These are phyloP conservation scores for Scomber colias DNA, from an alignment of 2,113 vertebrate genomes.

Conservation along the genomic window DNA sequence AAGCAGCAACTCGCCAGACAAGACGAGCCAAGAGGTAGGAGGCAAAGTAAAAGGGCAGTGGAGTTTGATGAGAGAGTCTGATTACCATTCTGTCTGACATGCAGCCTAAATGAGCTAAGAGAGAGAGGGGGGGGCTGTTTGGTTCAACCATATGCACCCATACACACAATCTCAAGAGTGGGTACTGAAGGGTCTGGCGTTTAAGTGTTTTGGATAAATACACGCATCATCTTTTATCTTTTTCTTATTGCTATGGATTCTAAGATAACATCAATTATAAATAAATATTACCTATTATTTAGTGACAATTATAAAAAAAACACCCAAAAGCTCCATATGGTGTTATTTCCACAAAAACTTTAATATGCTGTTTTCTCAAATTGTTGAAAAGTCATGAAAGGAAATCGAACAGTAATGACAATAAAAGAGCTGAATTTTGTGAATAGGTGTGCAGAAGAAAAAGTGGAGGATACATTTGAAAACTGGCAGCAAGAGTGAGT, in stretches of 20 bases:
- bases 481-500: neutral
- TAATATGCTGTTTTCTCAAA: neutral
- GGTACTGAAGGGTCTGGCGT: conserved; percentile 15
- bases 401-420: too few species aligned
- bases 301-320: too few species aligned
- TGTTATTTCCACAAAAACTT: neutral
- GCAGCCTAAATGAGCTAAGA: conserved; percentile 50
- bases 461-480: neutral
- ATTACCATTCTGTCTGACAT: conserved; percentile 65
- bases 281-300: too few species aligned
- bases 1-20: conserved; percentile 55
- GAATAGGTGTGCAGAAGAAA: neutral
- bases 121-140: conserved; percentile 9
- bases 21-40: conserved; percentile 54
- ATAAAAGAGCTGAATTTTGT: neutral
- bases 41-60: conserved; percentile 55
- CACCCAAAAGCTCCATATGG: too few species aligned
- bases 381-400: too few species aligned
- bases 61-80: conserved; percentile 60
- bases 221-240: neutral
- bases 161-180: conserved; percentile 20
- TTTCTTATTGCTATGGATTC: neutral
- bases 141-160: conserved; percentile 6
- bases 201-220: conserved; percentile 19
- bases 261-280: neutral